These are phyloP conservation scores for Sebastolobus altivelis DNA, from an alignment of 2,797 vertebrate species.

Conservation along the genomic window DNA sequence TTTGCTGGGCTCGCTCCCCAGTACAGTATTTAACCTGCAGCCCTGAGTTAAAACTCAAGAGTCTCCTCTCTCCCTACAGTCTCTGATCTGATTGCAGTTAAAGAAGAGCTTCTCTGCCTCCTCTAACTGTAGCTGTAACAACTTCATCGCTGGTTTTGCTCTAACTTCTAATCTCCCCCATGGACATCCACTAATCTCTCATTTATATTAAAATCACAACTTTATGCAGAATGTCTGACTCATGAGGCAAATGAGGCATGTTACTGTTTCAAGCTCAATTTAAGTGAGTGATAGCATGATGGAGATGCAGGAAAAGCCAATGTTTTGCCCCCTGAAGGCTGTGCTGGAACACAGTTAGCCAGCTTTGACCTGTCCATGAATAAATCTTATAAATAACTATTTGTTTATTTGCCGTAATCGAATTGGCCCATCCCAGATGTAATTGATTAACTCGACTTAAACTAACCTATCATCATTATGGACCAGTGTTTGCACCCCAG, in stretches of 20 bases:
- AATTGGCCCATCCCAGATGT: constrained; percentile 9
- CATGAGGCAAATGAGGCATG: constrained; percentile 51
- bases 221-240: constrained; percentile 50
- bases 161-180: constrained; percentile 58
- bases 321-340: constrained; percentile 4
- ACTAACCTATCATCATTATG: constrained; percentile 44
- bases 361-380: background rate
- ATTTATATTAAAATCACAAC: constrained; percentile 72
- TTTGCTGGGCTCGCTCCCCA: constrained; percentile 25
- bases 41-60: constrained; percentile 41
- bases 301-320: constrained; percentile 20
- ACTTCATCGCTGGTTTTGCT: constrained; percentile 25
- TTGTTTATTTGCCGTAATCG: constrained; percentile 32
- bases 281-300: constrained; percentile 39
- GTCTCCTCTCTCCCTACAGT: constrained; percentile 27
- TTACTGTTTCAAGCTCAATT: constrained; percentile 56
- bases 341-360: background rate
- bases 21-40: constrained; percentile 62
- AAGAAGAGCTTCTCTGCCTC: constrained; percentile 33
- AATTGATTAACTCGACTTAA: constrained; percentile 33
- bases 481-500: constrained; percentile 41
- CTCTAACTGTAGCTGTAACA: constrained; percentile 15
- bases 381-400: background rate
- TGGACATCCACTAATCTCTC: constrained; percentile 66
- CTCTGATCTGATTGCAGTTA: constrained; percentile 25